These are phyloP conservation scores for Entelurus aequoreus DNA, from an alignment of 2,113 vertebrate species.

Conservation along the genomic window DNA sequence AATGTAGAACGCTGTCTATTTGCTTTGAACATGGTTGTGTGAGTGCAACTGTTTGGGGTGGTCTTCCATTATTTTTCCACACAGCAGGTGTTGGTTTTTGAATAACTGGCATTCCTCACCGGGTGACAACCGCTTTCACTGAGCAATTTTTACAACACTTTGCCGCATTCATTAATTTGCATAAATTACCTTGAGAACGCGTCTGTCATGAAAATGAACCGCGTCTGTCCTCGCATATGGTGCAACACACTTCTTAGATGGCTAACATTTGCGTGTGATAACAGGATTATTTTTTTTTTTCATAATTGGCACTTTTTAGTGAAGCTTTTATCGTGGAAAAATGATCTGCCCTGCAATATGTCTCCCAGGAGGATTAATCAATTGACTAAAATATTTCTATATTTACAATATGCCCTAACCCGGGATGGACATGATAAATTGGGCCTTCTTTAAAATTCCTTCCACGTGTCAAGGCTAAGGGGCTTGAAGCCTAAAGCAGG, in stretches of 20 bases:
- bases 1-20: background rate
- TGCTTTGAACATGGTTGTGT: conserved; percentile 17
- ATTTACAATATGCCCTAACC: background rate
- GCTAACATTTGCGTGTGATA: conserved; percentile 2
- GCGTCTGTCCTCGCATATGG: conserved; percentile 25
- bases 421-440: background rate
- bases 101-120: conserved; percentile 45
- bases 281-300: conserved; percentile 4
- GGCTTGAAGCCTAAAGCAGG: background rate
- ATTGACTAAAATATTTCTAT: background rate
- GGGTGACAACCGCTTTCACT: conserved; percentile 31
- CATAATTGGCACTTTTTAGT: background rate
- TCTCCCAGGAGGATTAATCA: background rate
- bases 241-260: conserved; percentile 10
- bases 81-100: conserved; percentile 48
- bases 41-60: background rate
- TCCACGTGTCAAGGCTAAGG: background rate
- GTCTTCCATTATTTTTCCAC: conserved; percentile 11
- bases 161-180: conserved; percentile 31
- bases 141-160: conserved; percentile 30
- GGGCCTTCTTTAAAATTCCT: background rate
- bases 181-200: conserved; percentile 37
- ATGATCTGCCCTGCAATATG: background rate
- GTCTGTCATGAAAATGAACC: conserved; percentile 25
- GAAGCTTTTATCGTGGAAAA: background rate